Evolutionary conservation across 2,797 vertebrate genomes (phyloP).

Genomic region (Parambassis ranga): DNA sequence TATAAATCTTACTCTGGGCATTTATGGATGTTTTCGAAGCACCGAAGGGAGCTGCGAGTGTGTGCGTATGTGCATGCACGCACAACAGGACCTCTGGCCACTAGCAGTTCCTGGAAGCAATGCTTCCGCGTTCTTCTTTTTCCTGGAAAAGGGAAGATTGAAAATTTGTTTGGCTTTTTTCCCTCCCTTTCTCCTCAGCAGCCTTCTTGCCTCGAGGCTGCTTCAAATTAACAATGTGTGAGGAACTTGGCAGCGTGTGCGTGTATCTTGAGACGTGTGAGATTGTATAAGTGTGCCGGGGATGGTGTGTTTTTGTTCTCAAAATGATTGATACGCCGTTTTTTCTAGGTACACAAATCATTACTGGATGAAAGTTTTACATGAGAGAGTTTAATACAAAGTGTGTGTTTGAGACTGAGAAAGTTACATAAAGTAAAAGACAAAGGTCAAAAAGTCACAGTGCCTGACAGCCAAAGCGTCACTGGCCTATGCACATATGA

Average conservation of each 20-base stretch:
- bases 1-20: constrained; percentile 78
- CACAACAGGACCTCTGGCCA: constrained; percentile 82
- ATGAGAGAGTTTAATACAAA: neutral
- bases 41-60: constrained; percentile 45
- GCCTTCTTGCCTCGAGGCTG: constrained; percentile 57
- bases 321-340: constrained; percentile 22
- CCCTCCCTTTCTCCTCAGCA: constrained; percentile 56
- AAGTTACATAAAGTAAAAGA: neutral
- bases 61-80: constrained; percentile 40
- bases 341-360: neutral
- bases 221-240: constrained; percentile 64
- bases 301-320: constrained; percentile 6
- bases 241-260: constrained; percentile 44
- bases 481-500: constrained; percentile 27
- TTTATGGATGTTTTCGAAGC: constrained; percentile 82
- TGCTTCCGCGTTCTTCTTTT: constrained; percentile 88
- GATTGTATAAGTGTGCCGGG: constrained; percentile 33
- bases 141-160: constrained; percentile 94
- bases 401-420: neutral
- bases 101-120: constrained; percentile 90
- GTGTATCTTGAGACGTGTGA: constrained; percentile 40
- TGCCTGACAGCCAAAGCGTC: constrained; percentile 28
- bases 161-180: constrained; percentile 84
- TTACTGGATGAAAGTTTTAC: neutral
- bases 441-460: constrained; percentile 21